Conservation (phyloP, 2,113 vertebrate species). For the Antidorcas marsupialis region DNA sequence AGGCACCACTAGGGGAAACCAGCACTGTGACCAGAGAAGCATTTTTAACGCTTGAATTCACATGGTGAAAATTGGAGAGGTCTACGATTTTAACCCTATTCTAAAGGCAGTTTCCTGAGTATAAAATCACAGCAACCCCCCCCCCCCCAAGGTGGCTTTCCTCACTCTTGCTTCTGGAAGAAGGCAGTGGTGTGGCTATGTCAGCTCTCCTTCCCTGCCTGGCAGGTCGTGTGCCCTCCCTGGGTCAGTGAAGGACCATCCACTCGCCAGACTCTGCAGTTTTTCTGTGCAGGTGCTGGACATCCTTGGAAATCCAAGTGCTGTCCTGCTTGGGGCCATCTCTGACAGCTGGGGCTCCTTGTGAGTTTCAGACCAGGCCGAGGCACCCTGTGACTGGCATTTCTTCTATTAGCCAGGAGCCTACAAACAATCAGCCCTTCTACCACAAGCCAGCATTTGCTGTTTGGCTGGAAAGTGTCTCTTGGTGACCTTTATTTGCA, state of each 20-base stretch:
- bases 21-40: background rate
- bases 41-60: background rate
- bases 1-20: background rate
- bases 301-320: background rate
- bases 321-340: background rate
- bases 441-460: background rate
- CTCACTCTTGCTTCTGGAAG: background rate
- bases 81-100: background rate
- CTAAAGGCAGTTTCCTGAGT: background rate
- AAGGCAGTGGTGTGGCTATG: background rate
- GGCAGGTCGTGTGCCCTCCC: background rate
- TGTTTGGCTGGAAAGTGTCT: slow-evolving; percentile 50
- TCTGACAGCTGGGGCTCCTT: background rate
- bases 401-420: slow-evolving; percentile 67
- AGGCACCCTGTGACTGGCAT: slow-evolving; percentile 54
- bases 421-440: slow-evolving; percentile 12
- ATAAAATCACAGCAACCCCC: background rate
- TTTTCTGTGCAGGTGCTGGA: background rate
- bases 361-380: background rate
- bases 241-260: background rate
- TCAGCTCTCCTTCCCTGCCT: background rate
- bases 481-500: slow-evolving; percentile 64
- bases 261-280: background rate
- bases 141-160: background rate
- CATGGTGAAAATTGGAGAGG: background rate